Conservation (phyloP, 2,113 vertebrate genomes). For the Lipotes vexillifer region DNA sequence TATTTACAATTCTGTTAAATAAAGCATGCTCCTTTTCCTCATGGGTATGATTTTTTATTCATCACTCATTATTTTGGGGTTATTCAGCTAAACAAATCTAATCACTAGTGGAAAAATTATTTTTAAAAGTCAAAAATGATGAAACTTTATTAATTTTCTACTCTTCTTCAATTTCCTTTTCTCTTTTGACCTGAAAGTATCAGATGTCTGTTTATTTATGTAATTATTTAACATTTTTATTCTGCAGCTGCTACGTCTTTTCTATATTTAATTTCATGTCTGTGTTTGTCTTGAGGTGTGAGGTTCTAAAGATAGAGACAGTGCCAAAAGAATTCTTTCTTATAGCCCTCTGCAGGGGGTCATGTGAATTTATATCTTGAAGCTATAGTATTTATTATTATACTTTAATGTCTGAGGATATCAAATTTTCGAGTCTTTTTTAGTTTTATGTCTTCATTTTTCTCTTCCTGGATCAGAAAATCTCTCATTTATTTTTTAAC, state of each 20-base stretch:
- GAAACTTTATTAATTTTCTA: background rate
- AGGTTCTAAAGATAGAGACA: background rate
- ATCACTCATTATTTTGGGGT: background rate
- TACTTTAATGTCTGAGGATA: background rate
- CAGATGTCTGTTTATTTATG: background rate
- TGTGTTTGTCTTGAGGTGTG: background rate
- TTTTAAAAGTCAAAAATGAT: background rate
- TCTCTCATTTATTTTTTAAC: background rate
- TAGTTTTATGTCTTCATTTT: background rate
- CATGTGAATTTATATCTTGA: background rate
- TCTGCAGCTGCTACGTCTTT: background rate
- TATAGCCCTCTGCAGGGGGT: background rate
- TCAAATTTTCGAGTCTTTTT: background rate
- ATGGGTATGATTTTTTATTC: background rate
- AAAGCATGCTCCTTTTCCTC: background rate
- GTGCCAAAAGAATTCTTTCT: constrained; percentile 14
- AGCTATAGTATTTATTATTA: constrained; percentile 24
- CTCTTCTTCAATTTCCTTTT: background rate
- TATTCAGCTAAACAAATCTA: background rate
- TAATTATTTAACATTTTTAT: constrained; percentile 24
- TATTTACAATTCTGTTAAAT: background rate
- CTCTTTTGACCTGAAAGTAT: background rate
- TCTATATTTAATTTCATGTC: constrained; percentile 13
- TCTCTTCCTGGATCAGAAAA: background rate
- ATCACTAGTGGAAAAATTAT: background rate